phyloP scores from a whole-genome alignment of 2,888 invertebrate species.

The Hypena proboscidalis region DNA sequence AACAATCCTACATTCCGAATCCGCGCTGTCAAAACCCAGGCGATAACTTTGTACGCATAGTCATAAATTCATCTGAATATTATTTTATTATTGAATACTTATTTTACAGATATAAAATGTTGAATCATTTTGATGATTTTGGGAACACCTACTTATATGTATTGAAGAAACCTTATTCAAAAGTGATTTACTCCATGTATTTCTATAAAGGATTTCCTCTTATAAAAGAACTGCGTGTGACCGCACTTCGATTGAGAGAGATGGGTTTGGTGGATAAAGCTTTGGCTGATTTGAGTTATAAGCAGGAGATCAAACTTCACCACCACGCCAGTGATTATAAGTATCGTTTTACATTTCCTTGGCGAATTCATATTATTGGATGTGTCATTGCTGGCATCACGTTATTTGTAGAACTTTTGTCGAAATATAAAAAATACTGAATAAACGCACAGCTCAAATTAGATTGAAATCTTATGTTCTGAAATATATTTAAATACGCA shows the following conservation, averaged over 20 bases:
- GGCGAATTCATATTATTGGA: conserved; percentile 51
- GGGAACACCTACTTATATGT: conserved; percentile 41
- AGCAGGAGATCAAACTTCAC: conserved; percentile 27
- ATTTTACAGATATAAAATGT: conserved; percentile 48
- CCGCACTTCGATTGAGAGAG: conserved; percentile 52
- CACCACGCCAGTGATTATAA: conserved; percentile 19
- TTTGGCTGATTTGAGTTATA: conserved; percentile 31
- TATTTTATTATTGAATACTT: conserved; percentile 51
- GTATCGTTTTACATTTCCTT: conserved; percentile 46
- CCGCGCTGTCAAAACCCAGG: conserved; percentile 31
- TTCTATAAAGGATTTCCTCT: conserved; percentile 67
- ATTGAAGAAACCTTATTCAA: conserved; percentile 47
- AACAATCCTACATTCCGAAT: background rate
- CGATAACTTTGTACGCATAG: conserved; percentile 48
- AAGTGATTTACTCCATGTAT: conserved; percentile 58
- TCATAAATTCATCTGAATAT: conserved; percentile 43
- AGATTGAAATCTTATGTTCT: no score
- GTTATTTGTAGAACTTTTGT: conserved; percentile 42
- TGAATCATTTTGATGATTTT: conserved; percentile 45
- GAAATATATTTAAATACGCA: no score
- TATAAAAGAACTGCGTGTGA: conserved; percentile 34
- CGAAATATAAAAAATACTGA: conserved; percentile 7
- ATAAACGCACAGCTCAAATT: no score
- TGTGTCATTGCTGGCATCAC: conserved; percentile 35
- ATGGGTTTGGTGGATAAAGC: conserved; percentile 51